Evolutionary conservation across 2,888 invertebrate genomes (phyloP).

Genomic region (Brachycybe producta): DNA sequence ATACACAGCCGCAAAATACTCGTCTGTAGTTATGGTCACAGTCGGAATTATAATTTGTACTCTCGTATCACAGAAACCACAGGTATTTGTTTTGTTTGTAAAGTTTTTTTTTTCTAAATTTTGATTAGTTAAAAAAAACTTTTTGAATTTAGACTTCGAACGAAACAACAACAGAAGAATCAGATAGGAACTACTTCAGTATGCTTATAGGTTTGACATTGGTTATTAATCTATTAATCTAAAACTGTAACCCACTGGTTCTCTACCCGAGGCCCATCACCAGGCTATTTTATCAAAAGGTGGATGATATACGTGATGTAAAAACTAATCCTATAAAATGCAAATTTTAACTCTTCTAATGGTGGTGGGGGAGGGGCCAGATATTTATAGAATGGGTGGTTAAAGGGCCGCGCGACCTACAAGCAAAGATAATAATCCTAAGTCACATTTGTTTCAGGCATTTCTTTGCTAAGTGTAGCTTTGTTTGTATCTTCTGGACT

Average conservation of each 20-base stretch:
- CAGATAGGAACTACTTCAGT: too few relatives aligned
- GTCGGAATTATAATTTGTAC: conserved; percentile 86
- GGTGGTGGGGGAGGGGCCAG: neutral
- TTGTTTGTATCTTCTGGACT: conserved; percentile 84
- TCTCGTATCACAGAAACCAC: conserved; percentile 48
- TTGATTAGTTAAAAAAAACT: conserved; percentile 36
- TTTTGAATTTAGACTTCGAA: too few relatives aligned
- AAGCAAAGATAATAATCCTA: neutral
- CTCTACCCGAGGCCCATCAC: too few relatives aligned
- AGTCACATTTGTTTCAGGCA: conserved; percentile 39
- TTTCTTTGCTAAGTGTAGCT: conserved; percentile 68
- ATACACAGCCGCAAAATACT: conserved; percentile 69
- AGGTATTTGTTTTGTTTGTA: conserved; percentile 14
- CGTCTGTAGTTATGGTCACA: conserved; percentile 85
- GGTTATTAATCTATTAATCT: too few relatives aligned
- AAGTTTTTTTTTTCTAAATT: neutral
- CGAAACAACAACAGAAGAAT: too few relatives aligned
- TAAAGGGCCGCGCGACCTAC: neutral
- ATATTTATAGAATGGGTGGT: neutral
- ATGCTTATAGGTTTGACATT: too few relatives aligned
- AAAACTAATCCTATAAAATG: conserved; percentile 1
- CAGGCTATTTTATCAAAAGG: too few relatives aligned
- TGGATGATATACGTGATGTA: conserved; percentile 16
- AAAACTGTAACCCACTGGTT: too few relatives aligned
- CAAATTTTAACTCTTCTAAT: conserved; percentile 2